These are phyloP conservation scores for Cairina moschata DNA, from an alignment of 2,113 vertebrate species.

Conservation along the genomic window DNA sequence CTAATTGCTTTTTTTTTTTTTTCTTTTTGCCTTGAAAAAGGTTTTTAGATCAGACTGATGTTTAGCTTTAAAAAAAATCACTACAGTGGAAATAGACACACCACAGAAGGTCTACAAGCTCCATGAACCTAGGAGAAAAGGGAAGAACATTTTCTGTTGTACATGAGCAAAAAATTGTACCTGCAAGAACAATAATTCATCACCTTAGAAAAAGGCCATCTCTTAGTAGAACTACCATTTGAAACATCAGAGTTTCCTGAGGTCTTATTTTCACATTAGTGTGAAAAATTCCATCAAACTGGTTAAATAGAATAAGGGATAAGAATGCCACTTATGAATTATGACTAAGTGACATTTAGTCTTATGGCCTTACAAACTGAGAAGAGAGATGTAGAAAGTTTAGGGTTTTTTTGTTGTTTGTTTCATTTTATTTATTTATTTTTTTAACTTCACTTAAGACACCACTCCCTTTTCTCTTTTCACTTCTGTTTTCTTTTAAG, in stretches of 20 bases:
- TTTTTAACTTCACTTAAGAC: neutral
- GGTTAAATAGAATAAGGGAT: neutral
- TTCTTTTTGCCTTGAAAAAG: neutral
- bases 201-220: neutral
- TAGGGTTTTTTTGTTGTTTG: neutral
- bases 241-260: neutral
- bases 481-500: neutral
- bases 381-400: neutral
- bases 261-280: neutral
- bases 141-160: neutral
- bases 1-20: neutral
- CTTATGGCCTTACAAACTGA: neutral
- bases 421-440: neutral
- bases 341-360: neutral
- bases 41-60: neutral
- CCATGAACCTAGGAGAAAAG: neutral
- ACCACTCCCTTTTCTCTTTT: neutral
- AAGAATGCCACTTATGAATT: neutral
- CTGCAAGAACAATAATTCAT: neutral
- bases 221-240: neutral
- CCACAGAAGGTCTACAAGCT: neutral
- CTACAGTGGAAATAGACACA: neutral
- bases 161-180: neutral
- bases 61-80: neutral
- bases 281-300: neutral